These are phyloP conservation scores for Iselma pallidipennis DNA, from an alignment of 2,888 invertebrate genomes.

Conservation along the genomic window DNA sequence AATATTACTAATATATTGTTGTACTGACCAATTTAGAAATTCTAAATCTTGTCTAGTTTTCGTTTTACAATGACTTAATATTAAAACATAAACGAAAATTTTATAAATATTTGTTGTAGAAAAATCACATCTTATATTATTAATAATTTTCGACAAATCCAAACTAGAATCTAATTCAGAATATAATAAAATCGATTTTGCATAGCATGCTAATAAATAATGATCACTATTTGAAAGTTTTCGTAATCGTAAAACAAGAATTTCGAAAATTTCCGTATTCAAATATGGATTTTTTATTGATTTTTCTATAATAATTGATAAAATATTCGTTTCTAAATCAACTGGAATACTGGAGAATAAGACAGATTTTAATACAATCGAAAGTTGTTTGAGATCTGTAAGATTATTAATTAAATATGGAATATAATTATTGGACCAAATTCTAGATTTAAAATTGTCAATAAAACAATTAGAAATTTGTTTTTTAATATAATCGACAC, in stretches of 20 bases:
- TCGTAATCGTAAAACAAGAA: constrained; percentile 25
- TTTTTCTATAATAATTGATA: constrained; percentile 31
- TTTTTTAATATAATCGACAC: constrained; percentile 17
- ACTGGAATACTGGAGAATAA: constrained; percentile 16
- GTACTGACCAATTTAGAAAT: constrained; percentile 17
- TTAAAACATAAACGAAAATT: constrained; percentile 31
- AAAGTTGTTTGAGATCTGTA: constrained; percentile 9
- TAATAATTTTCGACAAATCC: constrained; percentile 5
- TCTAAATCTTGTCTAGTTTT: constrained; percentile 1
- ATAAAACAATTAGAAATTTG: constrained; percentile 7
- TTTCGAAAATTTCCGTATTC: constrained; percentile 9
- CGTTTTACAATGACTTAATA: constrained; percentile 20
- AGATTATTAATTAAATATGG: constrained; percentile 30
- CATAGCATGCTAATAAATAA: constrained; percentile 34
- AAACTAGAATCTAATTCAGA: constrained; percentile 10
- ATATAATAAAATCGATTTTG: constrained; percentile 32
- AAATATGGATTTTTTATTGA: constrained; percentile 20
- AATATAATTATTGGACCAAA: constrained; percentile 39
- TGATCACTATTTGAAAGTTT: constrained; percentile 17
- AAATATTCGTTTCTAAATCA: constrained; percentile 34
- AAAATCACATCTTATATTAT: constrained; percentile 11
- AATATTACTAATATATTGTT: constrained; percentile 18
- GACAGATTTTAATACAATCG: constrained; percentile 23
- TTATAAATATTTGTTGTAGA: constrained; percentile 30
- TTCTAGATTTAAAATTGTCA: constrained; percentile 21